phyloP scores from a whole-genome alignment of 1,140 invertebrate genomes.

The Sycophila sp. region DNA sequence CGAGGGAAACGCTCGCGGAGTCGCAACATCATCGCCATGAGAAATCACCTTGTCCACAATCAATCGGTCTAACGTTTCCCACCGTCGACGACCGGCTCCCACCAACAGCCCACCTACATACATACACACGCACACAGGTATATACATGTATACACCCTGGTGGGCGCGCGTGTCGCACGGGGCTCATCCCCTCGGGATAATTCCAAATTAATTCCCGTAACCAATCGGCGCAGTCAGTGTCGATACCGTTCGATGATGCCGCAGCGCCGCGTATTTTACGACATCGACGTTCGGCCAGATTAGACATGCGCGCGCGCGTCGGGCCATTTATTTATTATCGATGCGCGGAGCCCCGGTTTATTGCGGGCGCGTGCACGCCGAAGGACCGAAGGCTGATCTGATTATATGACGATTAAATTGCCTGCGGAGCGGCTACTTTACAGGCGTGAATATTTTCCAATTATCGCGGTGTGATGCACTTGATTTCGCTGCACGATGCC shows the following conservation, averaged over 20 bases:
- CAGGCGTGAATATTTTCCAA: too few species aligned
- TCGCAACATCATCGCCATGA: slow-evolving; percentile 21
- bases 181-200: slow-evolving; percentile 20
- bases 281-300: neutral
- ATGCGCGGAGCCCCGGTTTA: neutral
- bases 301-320: slow-evolving; percentile 1
- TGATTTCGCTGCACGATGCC: too few species aligned
- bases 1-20: too few species aligned
- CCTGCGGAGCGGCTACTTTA: too few species aligned
- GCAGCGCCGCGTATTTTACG: neutral
- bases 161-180: too few species aligned
- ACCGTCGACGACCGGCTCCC: neutral
- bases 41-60: slow-evolving; percentile 19
- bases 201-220: slow-evolving; percentile 53
- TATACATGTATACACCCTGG: too few species aligned
- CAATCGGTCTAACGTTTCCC: slow-evolving; percentile 29
- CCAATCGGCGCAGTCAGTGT: slow-evolving; percentile 21
- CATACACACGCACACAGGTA: neutral
- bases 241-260: slow-evolving; percentile 31
- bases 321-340: slow-evolving; percentile 35
- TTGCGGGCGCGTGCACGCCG: neutral
- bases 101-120: neutral
- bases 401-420: too few species aligned
- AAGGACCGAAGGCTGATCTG: too few species aligned
- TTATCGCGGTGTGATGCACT: too few species aligned